phyloP scores from a whole-genome alignment of 2,113 vertebrate species.

The Echinops telfairi region DNA sequence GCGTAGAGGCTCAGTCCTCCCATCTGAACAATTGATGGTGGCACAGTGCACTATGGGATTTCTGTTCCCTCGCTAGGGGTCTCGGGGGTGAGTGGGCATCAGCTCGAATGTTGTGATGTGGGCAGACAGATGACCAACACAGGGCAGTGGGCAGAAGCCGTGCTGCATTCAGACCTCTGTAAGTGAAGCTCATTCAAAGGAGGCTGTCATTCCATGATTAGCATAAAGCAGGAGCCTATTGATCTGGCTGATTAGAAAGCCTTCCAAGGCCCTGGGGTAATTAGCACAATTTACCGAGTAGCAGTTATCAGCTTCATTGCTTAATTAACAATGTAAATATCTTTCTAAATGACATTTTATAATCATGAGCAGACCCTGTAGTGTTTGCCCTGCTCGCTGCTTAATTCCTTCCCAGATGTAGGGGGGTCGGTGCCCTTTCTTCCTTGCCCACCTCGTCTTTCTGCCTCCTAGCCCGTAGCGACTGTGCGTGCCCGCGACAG shows the following conservation, averaged over 20 bases:
- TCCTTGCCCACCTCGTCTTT: background rate
- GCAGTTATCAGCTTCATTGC: conserved; percentile 82
- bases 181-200: conserved; percentile 42
- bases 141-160: conserved; percentile 43
- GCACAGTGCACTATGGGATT: background rate
- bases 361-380: conserved; percentile 77
- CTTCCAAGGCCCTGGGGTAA: conserved; percentile 80
- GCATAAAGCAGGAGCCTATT: conserved; percentile 80
- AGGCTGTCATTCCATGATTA: conserved; percentile 67
- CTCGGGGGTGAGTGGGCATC: background rate
- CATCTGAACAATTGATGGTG: background rate
- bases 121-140: conserved; percentile 61
- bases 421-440: background rate
- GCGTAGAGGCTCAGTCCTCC: background rate
- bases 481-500: background rate
- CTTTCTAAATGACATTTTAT: conserved; percentile 82
- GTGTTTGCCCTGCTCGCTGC: conserved; percentile 61
- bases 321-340: conserved; percentile 86
- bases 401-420: conserved; percentile 67
- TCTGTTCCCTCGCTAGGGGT: background rate
- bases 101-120: conserved; percentile 53
- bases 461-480: background rate
- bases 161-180: background rate
- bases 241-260: conserved; percentile 83
- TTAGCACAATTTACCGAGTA: conserved; percentile 82